Evolutionary conservation across 2,113 vertebrate genomes (phyloP).

Genomic region (Probosciger aterrimus): DNA sequence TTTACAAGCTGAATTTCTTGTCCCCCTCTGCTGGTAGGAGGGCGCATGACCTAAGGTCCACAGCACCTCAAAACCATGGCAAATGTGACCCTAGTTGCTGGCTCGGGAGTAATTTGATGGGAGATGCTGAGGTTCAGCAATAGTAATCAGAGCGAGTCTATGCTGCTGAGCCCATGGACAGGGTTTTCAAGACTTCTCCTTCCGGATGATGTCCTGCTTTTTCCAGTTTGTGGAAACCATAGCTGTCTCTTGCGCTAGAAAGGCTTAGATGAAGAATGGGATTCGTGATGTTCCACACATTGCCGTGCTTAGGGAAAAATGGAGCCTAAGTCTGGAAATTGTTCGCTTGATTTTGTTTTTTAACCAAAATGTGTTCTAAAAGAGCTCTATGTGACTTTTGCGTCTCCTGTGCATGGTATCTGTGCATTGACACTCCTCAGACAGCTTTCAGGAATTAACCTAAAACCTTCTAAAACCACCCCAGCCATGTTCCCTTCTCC

Average conservation of each 20-base stretch:
- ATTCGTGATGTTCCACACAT: background rate
- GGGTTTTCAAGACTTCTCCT: background rate
- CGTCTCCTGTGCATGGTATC: background rate
- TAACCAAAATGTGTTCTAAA: background rate
- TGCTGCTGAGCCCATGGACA: background rate
- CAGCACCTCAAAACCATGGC: background rate
- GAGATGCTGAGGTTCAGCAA: background rate
- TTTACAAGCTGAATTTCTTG: background rate
- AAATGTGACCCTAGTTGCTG: fast-evolving
- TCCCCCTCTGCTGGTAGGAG: slow-evolving; percentile 54
- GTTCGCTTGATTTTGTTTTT: background rate
- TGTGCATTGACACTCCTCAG: background rate
- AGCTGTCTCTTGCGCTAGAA: background rate
- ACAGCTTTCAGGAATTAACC: background rate
- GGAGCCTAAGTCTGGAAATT: background rate
- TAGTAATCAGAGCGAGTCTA: background rate
- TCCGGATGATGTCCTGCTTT: background rate
- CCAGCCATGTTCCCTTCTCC: background rate
- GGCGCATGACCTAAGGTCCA: background rate
- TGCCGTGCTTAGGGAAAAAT: background rate
- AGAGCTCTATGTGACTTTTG: background rate
- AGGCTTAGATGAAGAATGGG: background rate
- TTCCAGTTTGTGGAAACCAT: background rate
- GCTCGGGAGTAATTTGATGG: background rate
- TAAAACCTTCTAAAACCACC: background rate